Evolutionary conservation across 2,797 vertebrate genomes (phyloP).

Genomic region (Babyrousa celebensis): DNA sequence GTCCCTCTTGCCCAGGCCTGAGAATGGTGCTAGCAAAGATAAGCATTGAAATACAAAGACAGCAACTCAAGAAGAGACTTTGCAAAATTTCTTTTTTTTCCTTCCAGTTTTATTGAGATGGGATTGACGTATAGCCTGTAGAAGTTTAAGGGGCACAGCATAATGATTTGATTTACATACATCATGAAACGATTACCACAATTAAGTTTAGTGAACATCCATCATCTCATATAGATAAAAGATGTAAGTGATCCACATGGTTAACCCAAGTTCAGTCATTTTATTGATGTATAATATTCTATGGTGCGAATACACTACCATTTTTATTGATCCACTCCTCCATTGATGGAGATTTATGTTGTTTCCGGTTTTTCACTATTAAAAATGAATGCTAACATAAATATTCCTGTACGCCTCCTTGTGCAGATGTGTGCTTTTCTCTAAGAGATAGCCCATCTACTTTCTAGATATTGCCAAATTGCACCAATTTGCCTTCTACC

Average conservation of each 20-base stretch:
- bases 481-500: slow-evolving; percentile 12
- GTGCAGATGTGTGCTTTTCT: slow-evolving; percentile 1
- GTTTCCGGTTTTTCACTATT: slow-evolving; percentile 11
- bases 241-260: background rate
- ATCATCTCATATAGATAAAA: no score
- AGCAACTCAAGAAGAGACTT: background rate
- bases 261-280: slow-evolving; percentile 21
- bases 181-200: no score
- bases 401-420: background rate
- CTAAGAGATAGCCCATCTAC: background rate
- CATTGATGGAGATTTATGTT: background rate
- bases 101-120: no score
- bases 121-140: no score
- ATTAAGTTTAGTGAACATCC: no score
- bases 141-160: no score
- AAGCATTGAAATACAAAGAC: background rate
- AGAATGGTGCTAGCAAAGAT: slow-evolving; percentile 37
- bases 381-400: background rate
- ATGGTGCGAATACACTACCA: background rate
- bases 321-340: slow-evolving; percentile 19
- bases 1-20: background rate
- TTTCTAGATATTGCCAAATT: slow-evolving; percentile 56
- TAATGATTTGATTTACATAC: background rate
- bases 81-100: background rate
- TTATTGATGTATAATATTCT: background rate